Conservation (phyloP, 2,113 vertebrate species). For the Bos taurus region DNA sequence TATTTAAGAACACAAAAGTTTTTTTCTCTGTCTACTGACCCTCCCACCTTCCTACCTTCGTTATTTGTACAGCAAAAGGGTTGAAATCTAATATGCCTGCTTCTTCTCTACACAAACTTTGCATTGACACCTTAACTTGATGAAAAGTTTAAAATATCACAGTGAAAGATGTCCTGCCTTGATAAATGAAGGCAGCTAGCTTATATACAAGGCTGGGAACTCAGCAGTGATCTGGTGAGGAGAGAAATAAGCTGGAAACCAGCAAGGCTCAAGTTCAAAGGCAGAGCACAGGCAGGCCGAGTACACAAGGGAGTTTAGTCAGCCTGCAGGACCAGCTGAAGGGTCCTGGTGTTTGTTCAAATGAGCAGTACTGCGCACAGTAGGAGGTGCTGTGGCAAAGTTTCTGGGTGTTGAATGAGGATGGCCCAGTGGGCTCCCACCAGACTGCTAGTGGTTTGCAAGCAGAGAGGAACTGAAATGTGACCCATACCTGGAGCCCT, state of each 20-base stretch:
- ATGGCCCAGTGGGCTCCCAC: not conserved
- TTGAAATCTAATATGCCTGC: not conserved
- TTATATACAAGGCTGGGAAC: not conserved
- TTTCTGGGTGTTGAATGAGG: not conserved
- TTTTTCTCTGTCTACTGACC: not conserved
- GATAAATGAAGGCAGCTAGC: not conserved
- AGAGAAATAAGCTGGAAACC: not conserved
- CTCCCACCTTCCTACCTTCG: not conserved
- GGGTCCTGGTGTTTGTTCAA: not conserved
- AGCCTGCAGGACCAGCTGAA: not conserved
- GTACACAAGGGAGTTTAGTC: not conserved
- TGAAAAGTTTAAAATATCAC: not conserved
- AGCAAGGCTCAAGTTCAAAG: not conserved
- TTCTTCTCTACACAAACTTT: not conserved
- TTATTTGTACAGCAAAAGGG: not conserved
- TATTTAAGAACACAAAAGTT: not conserved
- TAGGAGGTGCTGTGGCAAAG: rapidly evolving
- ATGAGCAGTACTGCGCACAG: not conserved
- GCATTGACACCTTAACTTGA: not conserved
- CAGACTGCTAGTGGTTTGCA: not conserved
- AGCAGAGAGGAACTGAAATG: not conserved
- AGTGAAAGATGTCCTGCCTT: not conserved
- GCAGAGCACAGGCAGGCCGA: not conserved
- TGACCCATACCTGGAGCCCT: not conserved
- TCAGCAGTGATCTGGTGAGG: not conserved